Percentiles rank a stretch among this genome's conserved stretches.
Evolutionary conservation across 2,113 vertebrate genomes (phyloP).

Genomic region (Archilochus colubris): DNA sequence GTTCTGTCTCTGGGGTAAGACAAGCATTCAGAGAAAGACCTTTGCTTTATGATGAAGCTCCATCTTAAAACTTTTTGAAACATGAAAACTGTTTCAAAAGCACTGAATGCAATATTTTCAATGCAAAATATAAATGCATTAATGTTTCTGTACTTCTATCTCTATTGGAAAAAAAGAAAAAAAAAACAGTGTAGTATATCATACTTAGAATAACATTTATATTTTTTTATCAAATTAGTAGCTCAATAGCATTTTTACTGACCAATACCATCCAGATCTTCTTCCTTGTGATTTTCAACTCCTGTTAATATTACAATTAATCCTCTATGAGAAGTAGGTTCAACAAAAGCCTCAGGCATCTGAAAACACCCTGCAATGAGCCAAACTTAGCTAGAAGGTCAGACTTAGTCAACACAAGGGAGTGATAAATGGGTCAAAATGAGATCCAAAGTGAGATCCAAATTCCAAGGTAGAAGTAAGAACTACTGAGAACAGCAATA

Average conservation of each 20-base stretch:
- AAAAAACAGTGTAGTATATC: background rate
- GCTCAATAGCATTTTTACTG: background rate
- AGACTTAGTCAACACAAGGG: background rate
- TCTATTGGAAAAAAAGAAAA: background rate
- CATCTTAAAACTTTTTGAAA: background rate
- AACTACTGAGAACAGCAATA: background rate
- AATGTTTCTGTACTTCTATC: background rate
- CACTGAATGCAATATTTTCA: background rate
- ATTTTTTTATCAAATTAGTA: background rate
- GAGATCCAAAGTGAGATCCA: background rate
- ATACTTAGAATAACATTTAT: background rate
- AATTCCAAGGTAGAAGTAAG: background rate
- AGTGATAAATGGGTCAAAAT: background rate
- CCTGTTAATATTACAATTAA: background rate
- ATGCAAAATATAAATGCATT: background rate
- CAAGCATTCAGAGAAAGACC: background rate
- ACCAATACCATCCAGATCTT: background rate
- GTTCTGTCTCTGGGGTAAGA: background rate
- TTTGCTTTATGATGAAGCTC: background rate
- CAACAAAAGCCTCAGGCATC: background rate
- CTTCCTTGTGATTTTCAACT: background rate
- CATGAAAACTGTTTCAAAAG: background rate
- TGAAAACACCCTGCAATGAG: background rate
- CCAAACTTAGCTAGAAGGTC: background rate
- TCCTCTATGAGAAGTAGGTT: background rate